A percentile compares a stretch with the other conserved stretches of the same genome.
Evolutionary conservation across 2,113 vertebrate genomes (phyloP).

Genomic region (Eubucco bourcierii): DNA sequence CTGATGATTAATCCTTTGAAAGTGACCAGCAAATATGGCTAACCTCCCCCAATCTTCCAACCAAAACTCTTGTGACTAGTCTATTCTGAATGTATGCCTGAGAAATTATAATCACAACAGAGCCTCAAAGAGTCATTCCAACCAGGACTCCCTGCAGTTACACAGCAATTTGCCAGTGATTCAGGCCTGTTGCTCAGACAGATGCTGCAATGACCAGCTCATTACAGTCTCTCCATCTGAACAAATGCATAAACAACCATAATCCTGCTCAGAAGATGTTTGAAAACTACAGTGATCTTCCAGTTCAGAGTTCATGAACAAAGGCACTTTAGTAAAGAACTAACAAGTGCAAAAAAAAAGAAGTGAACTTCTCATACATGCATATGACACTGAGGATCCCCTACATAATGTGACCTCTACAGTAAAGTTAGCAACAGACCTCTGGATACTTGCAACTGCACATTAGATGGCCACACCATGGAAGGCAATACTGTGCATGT

Average conservation of each 20-base stretch:
- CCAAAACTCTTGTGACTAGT: not conserved
- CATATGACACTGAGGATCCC: rapidly evolving
- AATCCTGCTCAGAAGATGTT: not conserved
- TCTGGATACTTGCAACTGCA: not conserved
- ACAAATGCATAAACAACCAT: not conserved
- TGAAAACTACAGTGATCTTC: not conserved
- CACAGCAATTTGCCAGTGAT: too few relatives aligned
- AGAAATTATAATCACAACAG: not conserved
- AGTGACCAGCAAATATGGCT: not conserved
- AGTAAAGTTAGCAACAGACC: not conserved
- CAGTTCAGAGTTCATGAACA: not conserved
- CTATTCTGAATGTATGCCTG: rapidly evolving
- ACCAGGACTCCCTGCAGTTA: not conserved
- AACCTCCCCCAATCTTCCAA: not conserved
- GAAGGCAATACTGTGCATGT: not conserved
- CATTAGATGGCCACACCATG: not conserved
- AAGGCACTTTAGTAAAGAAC: not conserved
- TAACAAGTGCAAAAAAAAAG: too few relatives aligned
- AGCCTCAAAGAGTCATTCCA: not conserved
- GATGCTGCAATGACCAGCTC: not conserved
- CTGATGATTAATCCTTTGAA: not conserved
- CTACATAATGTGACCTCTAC: rapidly evolving
- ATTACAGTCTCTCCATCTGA: too few relatives aligned
- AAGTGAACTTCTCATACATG: rapidly evolving
- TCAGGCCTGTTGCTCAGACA: too few relatives aligned